These are phyloP conservation scores for Glandiceps talaboti DNA, from an alignment of 53 echinoderm and acorn worm genomes.

Conservation along the genomic window DNA sequence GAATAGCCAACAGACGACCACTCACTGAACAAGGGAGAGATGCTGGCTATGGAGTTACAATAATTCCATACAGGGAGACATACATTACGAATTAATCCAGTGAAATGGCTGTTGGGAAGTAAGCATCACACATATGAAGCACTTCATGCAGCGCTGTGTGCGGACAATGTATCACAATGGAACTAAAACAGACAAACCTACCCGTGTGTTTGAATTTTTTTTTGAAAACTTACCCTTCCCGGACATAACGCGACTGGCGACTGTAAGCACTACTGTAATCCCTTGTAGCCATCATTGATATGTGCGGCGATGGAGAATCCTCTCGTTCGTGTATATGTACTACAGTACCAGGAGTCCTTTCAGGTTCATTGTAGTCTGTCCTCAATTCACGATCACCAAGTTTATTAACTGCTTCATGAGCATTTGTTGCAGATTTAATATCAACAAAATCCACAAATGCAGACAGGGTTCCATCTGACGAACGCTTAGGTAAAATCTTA, in stretches of 20 bases:
- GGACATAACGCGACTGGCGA: slow-evolving; percentile 76
- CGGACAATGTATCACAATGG: not conserved
- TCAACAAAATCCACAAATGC: slow-evolving; percentile 99
- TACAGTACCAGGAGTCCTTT: slow-evolving; percentile 56
- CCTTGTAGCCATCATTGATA: slow-evolving; percentile 3
- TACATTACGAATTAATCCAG: not conserved
- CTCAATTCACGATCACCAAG: slow-evolving; percentile 88
- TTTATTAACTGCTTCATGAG: slow-evolving; percentile 91
- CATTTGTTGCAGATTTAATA: slow-evolving; percentile 99
- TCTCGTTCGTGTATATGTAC: slow-evolving; percentile 27
- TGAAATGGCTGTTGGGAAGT: not conserved
- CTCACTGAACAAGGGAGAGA: not conserved
- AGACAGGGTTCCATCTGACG: slow-evolving; percentile 80
- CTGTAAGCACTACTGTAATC: slow-evolving; percentile 62
- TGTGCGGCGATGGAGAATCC: slow-evolving; percentile 32
- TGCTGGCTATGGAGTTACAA: not conserved
- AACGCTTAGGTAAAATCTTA: slow-evolving; percentile 88
- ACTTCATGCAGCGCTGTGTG: slow-evolving; percentile 1
- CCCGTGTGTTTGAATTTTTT: slow-evolving; percentile 83
- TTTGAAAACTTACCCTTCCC: not conserved
- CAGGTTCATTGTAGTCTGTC: slow-evolving; percentile 96
- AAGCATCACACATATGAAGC: not conserved
- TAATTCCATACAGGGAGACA: not conserved
- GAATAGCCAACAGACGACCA: not conserved
- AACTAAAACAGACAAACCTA: slow-evolving; percentile 29